A percentile compares a stretch with the other conserved stretches of the same genome.
Conservation (phyloP, 2,888 invertebrate genomes). For the Chaetogeoica ovagalla region DNA sequence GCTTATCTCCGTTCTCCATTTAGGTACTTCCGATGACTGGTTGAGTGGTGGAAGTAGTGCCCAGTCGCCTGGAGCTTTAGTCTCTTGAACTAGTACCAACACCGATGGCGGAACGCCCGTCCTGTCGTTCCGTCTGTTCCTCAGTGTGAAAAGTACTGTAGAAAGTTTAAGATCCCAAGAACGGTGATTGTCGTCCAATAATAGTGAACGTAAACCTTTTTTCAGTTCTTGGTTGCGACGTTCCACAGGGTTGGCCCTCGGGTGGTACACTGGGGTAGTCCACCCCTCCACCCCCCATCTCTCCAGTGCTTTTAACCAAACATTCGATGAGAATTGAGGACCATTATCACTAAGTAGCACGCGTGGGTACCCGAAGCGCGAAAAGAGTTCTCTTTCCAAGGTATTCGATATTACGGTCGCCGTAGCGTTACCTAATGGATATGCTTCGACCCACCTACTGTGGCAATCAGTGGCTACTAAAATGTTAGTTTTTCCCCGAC, state of each 20-base stretch:
- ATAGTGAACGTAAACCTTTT: conserved; percentile 2
- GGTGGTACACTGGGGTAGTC: neutral
- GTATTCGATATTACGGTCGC: too few species aligned
- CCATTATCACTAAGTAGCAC: too few species aligned
- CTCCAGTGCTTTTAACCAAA: too few species aligned
- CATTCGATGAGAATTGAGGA: too few species aligned
- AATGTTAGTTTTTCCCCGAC: too few species aligned
- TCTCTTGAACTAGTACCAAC: neutral
- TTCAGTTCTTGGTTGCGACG: neutral
- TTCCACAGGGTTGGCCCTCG: neutral
- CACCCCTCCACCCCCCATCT: too few species aligned
- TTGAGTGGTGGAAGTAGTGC: neutral
- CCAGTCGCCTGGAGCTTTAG: neutral
- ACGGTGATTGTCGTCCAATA: neutral
- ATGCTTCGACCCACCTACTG: too few species aligned
- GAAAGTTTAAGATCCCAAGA: neutral
- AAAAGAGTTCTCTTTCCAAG: too few species aligned
- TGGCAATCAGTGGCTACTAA: too few species aligned
- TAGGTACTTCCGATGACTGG: too few species aligned
- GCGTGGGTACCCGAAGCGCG: too few species aligned
- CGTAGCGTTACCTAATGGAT: too few species aligned
- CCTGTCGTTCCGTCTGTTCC: neutral
- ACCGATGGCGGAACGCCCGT: neutral
- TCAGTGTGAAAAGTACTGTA: neutral
- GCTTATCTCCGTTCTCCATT: neutral